These are phyloP conservation scores for Metallyticus violacea DNA, from an alignment of 2,888 invertebrate species.

Conservation along the genomic window DNA sequence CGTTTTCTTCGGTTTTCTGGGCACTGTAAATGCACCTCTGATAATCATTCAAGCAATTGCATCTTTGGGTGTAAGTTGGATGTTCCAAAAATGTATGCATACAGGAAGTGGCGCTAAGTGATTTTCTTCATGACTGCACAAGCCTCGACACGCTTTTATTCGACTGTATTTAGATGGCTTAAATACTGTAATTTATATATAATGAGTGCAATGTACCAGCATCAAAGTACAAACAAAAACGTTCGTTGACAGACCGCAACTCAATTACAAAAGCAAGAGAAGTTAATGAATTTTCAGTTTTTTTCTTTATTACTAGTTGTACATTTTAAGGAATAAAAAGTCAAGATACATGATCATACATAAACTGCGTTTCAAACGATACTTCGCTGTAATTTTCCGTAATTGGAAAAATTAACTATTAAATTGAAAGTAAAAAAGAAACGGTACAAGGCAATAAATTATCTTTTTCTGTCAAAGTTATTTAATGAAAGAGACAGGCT, in stretches of 20 bases:
- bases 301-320: not conserved
- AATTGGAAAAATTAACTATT: not conserved
- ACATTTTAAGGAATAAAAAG: not conserved
- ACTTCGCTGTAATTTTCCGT: not conserved
- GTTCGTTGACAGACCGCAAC: not conserved
- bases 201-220: not conserved
- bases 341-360: not conserved
- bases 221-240: not conserved
- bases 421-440: no score
- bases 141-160: not conserved
- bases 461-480: no score
- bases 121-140: not conserved
- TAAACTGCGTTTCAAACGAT: not conserved
- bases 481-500: no score
- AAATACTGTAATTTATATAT: not conserved
- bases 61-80: not conserved
- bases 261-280: not conserved
- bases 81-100: not conserved
- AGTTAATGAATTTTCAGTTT: not conserved
- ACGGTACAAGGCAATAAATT: no score
- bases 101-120: not conserved
- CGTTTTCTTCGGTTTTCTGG: no score
- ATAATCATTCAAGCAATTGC: not conserved
- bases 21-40: no score
- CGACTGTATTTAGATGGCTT: not conserved